Percentiles rank a stretch among this genome's conserved stretches.
Conservation (phyloP, 2,888 invertebrate genomes). For the Brachylomia viminalis region DNA sequence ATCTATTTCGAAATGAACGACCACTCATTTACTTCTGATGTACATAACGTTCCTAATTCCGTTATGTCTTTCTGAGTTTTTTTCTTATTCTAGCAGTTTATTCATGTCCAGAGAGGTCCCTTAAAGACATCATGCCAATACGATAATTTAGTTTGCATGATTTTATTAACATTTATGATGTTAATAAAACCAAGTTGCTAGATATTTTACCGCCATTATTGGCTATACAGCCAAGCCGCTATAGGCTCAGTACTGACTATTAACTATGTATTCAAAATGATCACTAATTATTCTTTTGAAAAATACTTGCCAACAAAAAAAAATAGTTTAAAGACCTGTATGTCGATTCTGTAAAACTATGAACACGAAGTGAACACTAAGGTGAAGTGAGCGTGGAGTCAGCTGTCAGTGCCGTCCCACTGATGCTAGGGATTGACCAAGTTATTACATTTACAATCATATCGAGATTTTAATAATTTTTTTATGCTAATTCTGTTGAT, state of each 20-base stretch:
- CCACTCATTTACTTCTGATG: neutral
- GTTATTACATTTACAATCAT: too few species aligned
- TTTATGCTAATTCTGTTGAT: too few species aligned
- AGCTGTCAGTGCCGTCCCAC: too few species aligned
- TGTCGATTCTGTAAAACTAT: too few species aligned
- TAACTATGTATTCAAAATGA: neutral
- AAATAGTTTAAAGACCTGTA: too few species aligned
- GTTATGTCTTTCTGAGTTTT: neutral
- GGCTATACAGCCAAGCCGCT: too few species aligned
- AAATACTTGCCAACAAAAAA: neutral
- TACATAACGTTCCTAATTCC: neutral
- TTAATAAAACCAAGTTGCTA: too few species aligned
- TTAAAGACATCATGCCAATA: neutral
- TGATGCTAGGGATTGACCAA: too few species aligned
- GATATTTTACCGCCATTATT: too few species aligned
- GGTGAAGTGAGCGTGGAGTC: too few species aligned
- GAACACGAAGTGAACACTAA: too few species aligned
- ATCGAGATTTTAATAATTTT: too few species aligned
- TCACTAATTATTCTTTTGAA: neutral
- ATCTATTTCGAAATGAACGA: neutral
- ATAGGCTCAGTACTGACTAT: neutral
- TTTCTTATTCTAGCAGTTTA: neutral
- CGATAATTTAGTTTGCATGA: neutral
- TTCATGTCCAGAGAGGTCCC: neutral
- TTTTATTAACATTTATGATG: neutral